Base-by-base conservation (phyloP, 2,113 vertebrate genomes). In the Seriola aureovittata region DNA sequence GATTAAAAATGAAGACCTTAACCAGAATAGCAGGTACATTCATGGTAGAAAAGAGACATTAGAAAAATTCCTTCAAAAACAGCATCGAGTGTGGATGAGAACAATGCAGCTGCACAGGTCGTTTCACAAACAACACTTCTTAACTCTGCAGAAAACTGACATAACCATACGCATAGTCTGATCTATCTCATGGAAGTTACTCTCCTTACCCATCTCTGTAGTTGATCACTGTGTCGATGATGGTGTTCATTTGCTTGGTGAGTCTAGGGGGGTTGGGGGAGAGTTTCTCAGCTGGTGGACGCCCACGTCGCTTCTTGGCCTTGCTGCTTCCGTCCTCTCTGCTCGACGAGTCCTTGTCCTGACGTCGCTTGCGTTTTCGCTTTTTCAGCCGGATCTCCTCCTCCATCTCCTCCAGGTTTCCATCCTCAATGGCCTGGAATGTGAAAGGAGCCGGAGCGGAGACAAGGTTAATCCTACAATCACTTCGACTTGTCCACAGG, bases 361-460 rank as follows among this genome's bases (percentile, higher is more conserved):
- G 94, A 0, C 97, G 96, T 93, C 98, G 95, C 94, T 97, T 95
- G 42, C 98, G 96, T 92, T 99, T 99, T 52, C 97, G 94, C 87
- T 99, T 99, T 88, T 99, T 99, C 87, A 99, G 96, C 42, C 98
- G 96, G 42, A 99, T 97, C 86, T 99, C 98, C 91, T 99, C 98
- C 92, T 99, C 98, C 96, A 99, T 99, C 95, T 99, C 97, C 80
- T 99, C 98, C 95, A 99, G 95, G 93, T 99, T 99, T 66, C 98
- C 98, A 90, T 99, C 98, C 95, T 99, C 98, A 7, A 99, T 96
- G 75, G 98, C 98, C 98, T 99, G 88, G 7, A 59, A 40, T n/a
- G 0, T 4, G 4, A 55, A 44, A 40, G 3, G 3, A 19, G 16
- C 0, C 68, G 0, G 12, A n/a, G 13, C 9, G 3, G 60, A 63